Evolutionary conservation across 2,113 vertebrate genomes (phyloP).

Genomic region (Lanius collurio): DNA sequence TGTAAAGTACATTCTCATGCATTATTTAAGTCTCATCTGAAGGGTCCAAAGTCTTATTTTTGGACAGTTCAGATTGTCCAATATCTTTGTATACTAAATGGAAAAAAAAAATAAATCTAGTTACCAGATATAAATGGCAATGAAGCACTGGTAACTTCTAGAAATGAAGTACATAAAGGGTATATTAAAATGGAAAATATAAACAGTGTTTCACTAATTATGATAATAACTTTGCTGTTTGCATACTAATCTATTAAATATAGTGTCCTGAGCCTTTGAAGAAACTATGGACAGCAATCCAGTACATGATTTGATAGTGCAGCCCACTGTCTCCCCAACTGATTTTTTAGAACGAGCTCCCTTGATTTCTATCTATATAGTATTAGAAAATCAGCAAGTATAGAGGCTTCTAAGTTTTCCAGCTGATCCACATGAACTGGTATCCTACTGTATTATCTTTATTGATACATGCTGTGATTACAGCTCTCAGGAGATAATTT

Average conservation of each 20-base stretch:
- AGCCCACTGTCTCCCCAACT: neutral
- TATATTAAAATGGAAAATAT: neutral
- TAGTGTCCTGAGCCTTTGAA: neutral
- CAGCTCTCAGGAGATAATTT: slow-evolving; percentile 64
- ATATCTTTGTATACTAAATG: neutral
- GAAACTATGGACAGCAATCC: neutral
- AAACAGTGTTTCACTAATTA: neutral
- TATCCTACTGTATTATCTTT: slow-evolving; percentile 54
- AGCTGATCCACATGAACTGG: neutral
- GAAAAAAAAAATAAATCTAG: neutral
- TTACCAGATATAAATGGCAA: neutral
- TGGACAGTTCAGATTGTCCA: neutral
- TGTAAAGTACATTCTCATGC: too few relatives aligned
- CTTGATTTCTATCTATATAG: neutral
- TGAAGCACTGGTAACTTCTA: neutral
- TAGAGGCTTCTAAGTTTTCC: neutral
- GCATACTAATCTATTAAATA: neutral
- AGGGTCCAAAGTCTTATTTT: neutral
- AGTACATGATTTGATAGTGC: neutral
- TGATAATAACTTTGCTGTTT: neutral
- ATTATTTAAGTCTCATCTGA: too few relatives aligned
- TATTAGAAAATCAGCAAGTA: neutral
- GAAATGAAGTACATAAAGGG: neutral
- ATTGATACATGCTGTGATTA: slow-evolving; percentile 69
- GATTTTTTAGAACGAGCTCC: neutral